Conservation (phyloP, 2,888 invertebrate genomes). For the Rhingia rostrata region DNA sequence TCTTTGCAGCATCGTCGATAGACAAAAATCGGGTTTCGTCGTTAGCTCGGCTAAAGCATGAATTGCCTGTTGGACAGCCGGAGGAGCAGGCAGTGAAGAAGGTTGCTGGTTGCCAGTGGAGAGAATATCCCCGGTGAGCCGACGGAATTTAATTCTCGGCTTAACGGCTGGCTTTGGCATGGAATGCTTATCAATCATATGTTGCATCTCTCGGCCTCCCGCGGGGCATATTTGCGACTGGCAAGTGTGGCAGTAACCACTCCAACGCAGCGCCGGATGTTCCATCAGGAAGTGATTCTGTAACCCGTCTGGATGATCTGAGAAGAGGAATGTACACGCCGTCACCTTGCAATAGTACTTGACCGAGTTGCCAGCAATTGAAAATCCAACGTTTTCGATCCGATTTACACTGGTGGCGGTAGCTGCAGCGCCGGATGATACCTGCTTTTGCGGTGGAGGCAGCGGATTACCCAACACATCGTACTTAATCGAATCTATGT, state of each 20-base stretch:
- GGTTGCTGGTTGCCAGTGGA: conserved; percentile 69
- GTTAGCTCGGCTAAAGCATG: not conserved
- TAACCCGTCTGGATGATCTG: conserved; percentile 79
- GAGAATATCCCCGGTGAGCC: conserved; percentile 78
- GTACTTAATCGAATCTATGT: conserved; percentile 67
- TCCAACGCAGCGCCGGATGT: conserved; percentile 84
- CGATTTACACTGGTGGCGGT: conserved; percentile 54
- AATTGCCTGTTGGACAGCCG: not conserved
- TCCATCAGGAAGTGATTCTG: conserved; percentile 79
- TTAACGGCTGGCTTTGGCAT: conserved; percentile 41
- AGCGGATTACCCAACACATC: conserved; percentile 46
- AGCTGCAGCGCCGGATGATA: not conserved
- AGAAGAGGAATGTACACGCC: conserved; percentile 80
- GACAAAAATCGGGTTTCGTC: conserved; percentile 15
- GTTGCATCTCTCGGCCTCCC: conserved; percentile 77
- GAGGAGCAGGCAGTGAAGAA: not conserved
- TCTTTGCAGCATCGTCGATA: conserved; percentile 60
- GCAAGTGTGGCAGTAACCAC: conserved; percentile 85
- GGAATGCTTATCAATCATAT: conserved; percentile 77
- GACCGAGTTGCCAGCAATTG: conserved; percentile 45
- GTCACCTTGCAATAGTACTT: conserved; percentile 79
- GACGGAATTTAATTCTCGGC: conserved; percentile 78
- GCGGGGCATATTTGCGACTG: conserved; percentile 76
- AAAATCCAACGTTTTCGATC: conserved; percentile 79
- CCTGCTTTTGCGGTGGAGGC: not conserved